Conservation (phyloP, 2,113 vertebrate species). For the Tupaia tana region DNA sequence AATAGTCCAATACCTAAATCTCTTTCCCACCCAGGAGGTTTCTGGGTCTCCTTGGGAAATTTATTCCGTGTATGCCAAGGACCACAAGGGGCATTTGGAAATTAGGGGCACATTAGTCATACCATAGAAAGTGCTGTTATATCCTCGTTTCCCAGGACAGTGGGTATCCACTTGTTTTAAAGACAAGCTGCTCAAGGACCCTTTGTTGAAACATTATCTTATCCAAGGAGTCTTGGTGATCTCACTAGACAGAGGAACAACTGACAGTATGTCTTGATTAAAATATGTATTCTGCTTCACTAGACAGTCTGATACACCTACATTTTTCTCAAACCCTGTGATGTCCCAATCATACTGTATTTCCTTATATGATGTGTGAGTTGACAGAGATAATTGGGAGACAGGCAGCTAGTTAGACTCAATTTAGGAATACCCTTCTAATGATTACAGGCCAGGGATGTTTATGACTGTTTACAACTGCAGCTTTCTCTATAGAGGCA, state of each 20-base stretch:
- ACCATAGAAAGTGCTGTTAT: background rate
- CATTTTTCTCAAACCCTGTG: background rate
- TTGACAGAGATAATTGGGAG: background rate
- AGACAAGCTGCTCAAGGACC: background rate
- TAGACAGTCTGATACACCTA: background rate
- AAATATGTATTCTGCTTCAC: background rate
- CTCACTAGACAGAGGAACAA: background rate
- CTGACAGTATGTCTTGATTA: background rate
- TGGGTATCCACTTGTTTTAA: background rate
- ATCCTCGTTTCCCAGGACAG: background rate
- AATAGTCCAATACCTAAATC: background rate
- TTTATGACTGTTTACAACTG: background rate
- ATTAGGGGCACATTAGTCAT: background rate
- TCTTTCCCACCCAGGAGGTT: background rate
- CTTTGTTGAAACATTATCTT: background rate
- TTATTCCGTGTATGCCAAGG: background rate
- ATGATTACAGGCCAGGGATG: background rate
- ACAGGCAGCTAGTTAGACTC: background rate
- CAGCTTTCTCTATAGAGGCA: background rate
- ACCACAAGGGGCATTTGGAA: background rate
- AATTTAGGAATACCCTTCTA: background rate
- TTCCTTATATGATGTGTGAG: background rate
- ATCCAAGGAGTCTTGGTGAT: background rate
- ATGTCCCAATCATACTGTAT: background rate
- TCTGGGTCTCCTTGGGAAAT: background rate